Conservation (phyloP, 2,113 vertebrate genomes). For the Anser brachyrhynchus region DNA sequence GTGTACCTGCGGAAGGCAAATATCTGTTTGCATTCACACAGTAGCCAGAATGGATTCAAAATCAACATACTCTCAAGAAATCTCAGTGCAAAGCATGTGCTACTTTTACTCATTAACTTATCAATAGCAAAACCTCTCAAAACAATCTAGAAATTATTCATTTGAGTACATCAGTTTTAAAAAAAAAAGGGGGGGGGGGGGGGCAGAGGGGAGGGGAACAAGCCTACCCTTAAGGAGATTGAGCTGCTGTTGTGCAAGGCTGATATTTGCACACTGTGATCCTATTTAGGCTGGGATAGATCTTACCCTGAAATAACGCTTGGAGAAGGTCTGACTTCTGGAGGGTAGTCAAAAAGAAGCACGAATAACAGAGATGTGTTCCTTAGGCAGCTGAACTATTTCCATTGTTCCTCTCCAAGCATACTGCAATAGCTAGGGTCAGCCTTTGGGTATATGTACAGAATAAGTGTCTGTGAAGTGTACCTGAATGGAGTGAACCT, state of each 20-base stretch:
- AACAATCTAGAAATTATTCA: neutral
- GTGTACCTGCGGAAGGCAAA: neutral
- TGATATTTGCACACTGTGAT: neutral
- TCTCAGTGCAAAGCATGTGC: accelerated
- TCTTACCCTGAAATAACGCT: neutral
- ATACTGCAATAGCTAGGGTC: neutral
- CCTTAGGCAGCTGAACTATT: neutral
- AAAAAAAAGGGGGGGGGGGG: neutral
- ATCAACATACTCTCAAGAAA: neutral
- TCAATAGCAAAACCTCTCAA: neutral
- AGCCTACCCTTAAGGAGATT: neutral
- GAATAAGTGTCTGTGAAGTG: neutral
- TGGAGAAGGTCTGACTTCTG: neutral
- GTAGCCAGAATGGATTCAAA: neutral
- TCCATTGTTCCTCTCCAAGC: neutral
- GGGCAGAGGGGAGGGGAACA: neutral
- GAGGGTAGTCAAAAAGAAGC: neutral
- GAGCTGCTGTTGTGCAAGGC: neutral
- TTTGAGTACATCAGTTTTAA: neutral
- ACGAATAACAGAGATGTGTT: neutral
- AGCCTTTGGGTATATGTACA: neutral
- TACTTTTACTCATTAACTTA: neutral
- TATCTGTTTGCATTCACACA: neutral
- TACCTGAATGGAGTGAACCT: neutral
- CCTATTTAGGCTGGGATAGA: neutral